These are phyloP conservation scores for Acanthosoma haemorrhoidale DNA, from an alignment of 2,888 invertebrate genomes.

Conservation along the genomic window DNA sequence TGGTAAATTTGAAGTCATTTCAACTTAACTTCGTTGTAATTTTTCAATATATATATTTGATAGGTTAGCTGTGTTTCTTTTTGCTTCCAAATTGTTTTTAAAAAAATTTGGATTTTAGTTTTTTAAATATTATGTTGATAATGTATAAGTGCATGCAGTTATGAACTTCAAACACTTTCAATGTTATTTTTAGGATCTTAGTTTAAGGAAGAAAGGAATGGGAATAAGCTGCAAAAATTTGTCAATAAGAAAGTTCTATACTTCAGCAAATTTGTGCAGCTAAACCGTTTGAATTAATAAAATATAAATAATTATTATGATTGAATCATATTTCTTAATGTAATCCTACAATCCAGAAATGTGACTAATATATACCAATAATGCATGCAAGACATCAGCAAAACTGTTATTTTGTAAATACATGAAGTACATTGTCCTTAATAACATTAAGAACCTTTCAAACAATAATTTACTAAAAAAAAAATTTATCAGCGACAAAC, in stretches of 20 bases:
- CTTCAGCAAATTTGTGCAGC: slow-evolving; percentile 36
- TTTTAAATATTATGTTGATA: neutral
- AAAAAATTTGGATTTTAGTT: neutral
- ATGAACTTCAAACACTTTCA: neutral
- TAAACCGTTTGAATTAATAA: slow-evolving; percentile 34
- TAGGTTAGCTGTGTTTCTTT: no score
- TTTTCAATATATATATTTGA: neutral
- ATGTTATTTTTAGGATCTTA: neutral
- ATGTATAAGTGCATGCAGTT: neutral
- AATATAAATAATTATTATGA: slow-evolving; percentile 37
- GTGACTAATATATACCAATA: slow-evolving; percentile 43
- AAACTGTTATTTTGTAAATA: slow-evolving; percentile 42
- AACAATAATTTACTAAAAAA: slow-evolving; percentile 37
- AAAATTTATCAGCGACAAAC: slow-evolving; percentile 39
- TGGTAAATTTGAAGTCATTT: neutral
- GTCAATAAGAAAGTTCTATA: slow-evolving; percentile 26
- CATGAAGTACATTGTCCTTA: slow-evolving; percentile 42
- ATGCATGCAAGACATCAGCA: slow-evolving; percentile 42
- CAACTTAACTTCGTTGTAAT: neutral
- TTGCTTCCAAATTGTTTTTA: no score
- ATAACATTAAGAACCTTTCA: slow-evolving; percentile 41
- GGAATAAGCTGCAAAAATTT: slow-evolving; percentile 35
- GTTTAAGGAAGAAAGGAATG: slow-evolving; percentile 15
- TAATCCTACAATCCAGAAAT: slow-evolving; percentile 42
- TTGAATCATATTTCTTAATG: slow-evolving; percentile 42